Evolutionary conservation across 2,888 invertebrate genomes (phyloP).

Genomic region (Maniola hyperantus): DNA sequence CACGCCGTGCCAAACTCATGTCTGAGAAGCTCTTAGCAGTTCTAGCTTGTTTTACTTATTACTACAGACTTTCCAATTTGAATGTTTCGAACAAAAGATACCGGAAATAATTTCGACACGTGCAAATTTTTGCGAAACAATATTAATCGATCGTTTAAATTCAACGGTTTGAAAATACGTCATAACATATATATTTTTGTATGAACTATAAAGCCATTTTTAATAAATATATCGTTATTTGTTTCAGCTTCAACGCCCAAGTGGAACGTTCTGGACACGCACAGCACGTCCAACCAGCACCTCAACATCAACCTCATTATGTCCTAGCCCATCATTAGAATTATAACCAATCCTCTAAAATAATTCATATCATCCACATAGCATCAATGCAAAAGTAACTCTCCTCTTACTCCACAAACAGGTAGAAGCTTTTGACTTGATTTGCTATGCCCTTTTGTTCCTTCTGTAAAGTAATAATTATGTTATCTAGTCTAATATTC

Average conservation of each 20-base stretch:
- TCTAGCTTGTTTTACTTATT: background rate
- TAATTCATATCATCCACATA: background rate
- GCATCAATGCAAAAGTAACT: slow-evolving; percentile 8
- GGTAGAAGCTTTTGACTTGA: background rate
- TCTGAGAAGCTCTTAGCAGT: no score
- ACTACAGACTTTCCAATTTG: background rate
- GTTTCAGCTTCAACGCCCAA: slow-evolving; percentile 80
- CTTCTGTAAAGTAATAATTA: slow-evolving; percentile 3
- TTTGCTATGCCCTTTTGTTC: slow-evolving; percentile 5
- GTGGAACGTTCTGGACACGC: slow-evolving; percentile 81
- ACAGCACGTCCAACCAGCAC: slow-evolving; percentile 66
- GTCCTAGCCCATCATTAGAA: slow-evolving; percentile 33
- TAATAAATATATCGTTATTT: slow-evolving; percentile 15
- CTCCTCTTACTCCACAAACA: background rate
- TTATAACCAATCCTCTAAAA: background rate
- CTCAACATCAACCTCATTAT: slow-evolving; percentile 30
- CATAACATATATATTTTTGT: no score
- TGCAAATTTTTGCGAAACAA: no score
- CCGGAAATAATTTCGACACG: no score
- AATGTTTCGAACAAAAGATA: no score
- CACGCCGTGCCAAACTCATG: background rate
- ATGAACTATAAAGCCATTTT: no score
- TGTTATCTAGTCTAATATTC: slow-evolving; percentile 13
- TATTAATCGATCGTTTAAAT: no score
- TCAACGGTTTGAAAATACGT: no score